phyloP scores from a whole-genome alignment of 2,797 vertebrate genomes.

The Pangasius djambal region DNA sequence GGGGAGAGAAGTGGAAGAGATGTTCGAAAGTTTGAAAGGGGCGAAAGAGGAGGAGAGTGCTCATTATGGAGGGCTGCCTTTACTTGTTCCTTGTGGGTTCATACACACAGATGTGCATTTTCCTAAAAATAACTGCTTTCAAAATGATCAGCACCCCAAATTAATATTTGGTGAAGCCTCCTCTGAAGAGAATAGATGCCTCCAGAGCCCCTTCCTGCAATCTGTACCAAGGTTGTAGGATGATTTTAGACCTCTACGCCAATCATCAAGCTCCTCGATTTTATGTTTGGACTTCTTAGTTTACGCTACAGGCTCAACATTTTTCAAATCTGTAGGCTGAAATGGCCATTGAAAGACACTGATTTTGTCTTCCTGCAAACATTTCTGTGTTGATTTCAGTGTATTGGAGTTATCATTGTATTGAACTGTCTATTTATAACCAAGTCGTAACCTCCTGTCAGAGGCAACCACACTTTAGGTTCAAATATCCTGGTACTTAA shows the following conservation, averaged over 20 bases:
- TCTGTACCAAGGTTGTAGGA: background rate
- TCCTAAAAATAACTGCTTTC: background rate
- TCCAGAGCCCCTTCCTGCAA: background rate
- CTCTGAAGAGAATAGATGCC: background rate
- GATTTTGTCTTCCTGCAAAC: background rate
- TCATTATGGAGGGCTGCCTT: background rate
- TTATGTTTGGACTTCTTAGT: background rate
- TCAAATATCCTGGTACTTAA: background rate
- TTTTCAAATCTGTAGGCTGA: background rate
- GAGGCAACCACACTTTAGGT: background rate
- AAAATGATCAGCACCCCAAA: background rate
- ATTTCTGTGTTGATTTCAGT: background rate
- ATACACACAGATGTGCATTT: background rate
- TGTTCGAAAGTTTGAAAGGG: background rate
- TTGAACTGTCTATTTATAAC: slow-evolving; percentile 1
- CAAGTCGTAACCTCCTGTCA: background rate
- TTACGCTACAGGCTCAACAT: background rate
- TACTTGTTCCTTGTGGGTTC: background rate
- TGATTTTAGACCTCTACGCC: background rate
- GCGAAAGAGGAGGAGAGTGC: background rate
- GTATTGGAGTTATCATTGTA: background rate
- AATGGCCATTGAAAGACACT: background rate
- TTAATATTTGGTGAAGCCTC: background rate
- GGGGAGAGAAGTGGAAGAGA: background rate
- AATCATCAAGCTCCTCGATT: background rate